Evolutionary conservation across 1,140 invertebrate species (phyloP).

Genomic region (Himalopsyche phryganea): DNA sequence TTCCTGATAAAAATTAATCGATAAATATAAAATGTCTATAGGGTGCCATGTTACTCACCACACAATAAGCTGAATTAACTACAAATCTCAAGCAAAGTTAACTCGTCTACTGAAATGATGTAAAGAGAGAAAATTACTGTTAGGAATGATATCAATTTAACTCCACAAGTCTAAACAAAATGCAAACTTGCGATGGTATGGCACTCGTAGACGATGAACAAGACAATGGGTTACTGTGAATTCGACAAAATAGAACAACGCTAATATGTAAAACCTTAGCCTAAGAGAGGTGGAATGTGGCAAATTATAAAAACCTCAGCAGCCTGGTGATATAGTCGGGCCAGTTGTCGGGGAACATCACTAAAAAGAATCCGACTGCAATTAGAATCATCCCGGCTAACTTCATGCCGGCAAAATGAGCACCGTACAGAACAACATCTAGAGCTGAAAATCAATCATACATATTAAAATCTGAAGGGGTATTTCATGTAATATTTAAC

Average conservation of each 20-base stretch:
- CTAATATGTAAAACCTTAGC: not conserved
- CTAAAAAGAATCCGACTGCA: conserved; percentile 85
- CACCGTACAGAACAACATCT: conserved; percentile 80
- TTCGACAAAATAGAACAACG: not conserved
- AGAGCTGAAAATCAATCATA: conserved; percentile 59
- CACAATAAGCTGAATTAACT: no score
- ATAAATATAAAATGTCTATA: no score
- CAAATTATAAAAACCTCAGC: conserved; percentile 62
- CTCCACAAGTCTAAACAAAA: no score
- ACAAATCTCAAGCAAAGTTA: no score
- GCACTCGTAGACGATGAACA: not conserved
- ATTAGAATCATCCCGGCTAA: conserved; percentile 88
- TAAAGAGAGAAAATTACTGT: no score
- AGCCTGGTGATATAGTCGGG: conserved; percentile 87
- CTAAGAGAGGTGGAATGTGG: not conserved
- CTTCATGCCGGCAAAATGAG: conserved; percentile 90
- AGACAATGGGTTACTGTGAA: not conserved
- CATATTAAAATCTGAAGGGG: no score
- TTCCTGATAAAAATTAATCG: no score
- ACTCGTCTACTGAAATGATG: no score
- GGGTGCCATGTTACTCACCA: no score
- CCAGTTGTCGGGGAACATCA: conserved; percentile 95
- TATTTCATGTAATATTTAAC: conserved; percentile 3
- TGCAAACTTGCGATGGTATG: no score
- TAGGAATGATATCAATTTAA: no score